A percentile compares a stretch with the other conserved stretches of the same genome.
These are phyloP conservation scores for Furcifer pardalis DNA, from an alignment of 2,797 vertebrate genomes.

Conservation along the genomic window DNA sequence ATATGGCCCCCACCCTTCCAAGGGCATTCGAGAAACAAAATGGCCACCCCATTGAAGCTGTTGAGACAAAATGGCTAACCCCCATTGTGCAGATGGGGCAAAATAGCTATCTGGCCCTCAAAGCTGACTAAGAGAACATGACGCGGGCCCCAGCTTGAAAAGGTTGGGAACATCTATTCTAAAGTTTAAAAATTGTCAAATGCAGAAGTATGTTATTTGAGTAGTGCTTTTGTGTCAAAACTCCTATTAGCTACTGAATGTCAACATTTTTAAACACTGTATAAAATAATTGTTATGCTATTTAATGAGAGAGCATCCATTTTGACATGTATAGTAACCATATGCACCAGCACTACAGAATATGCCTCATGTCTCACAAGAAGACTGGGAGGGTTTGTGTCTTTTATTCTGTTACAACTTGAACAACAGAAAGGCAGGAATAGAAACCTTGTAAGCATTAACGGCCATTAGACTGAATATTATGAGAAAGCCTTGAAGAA, in stretches of 20 bases:
- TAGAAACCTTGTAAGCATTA: not conserved
- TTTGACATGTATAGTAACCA: conserved; percentile 37
- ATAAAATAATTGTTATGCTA: conserved; percentile 35
- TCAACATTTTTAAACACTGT: conserved; percentile 30
- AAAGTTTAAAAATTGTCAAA: conserved; percentile 44
- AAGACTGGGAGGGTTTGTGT: not conserved
- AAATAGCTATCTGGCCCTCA: no score
- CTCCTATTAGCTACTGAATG: conserved; percentile 47
- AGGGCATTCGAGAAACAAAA: no score
- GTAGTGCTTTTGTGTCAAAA: conserved; percentile 35
- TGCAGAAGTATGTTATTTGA: conserved; percentile 43
- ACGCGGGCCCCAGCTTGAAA: no score
- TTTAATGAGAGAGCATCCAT: conserved; percentile 17
- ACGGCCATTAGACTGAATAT: not conserved
- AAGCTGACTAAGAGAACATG: no score
- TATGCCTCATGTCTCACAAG: not conserved
- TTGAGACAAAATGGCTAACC: no score
- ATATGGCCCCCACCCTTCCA: no score
- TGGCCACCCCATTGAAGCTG: no score
- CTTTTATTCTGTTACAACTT: not conserved
- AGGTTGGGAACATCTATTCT: no score
- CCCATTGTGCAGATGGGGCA: no score
- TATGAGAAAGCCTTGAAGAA: not conserved
- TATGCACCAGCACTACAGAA: not conserved
- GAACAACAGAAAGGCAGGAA: conserved; percentile 2